Evolutionary conservation across 2,113 vertebrate species (phyloP).

Genomic region (Eonycteris spelaea): DNA sequence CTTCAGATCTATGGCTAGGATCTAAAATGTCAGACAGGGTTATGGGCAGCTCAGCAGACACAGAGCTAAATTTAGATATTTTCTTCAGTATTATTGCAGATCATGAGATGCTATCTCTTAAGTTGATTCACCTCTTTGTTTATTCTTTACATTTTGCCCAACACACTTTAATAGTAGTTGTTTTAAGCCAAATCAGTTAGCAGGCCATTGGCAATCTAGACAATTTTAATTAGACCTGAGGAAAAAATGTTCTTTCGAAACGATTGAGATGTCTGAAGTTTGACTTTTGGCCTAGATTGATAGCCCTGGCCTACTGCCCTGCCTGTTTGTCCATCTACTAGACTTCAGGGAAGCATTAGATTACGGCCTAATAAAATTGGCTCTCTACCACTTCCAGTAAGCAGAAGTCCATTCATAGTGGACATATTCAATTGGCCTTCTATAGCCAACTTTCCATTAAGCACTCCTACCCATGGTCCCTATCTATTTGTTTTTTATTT

Average conservation of each 20-base stretch:
- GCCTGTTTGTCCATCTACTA: not conserved
- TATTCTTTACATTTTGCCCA: not conserved
- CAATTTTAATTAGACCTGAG: constrained; percentile 33
- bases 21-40: not conserved
- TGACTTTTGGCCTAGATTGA: not conserved
- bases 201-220: not conserved
- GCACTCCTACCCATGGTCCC: not conserved
- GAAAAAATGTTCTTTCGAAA: not conserved
- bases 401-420: not conserved
- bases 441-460: not conserved
- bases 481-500: too few species aligned
- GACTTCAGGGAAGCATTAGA: not conserved
- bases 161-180: not conserved
- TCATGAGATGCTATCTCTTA: not conserved
- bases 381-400: not conserved
- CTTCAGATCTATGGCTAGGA: constrained; percentile 14
- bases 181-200: constrained; percentile 24
- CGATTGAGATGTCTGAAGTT: not conserved
- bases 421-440: not conserved
- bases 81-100: not conserved
- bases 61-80: not conserved
- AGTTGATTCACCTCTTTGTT: not conserved
- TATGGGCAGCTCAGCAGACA: not conserved
- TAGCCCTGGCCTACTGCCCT: not conserved
- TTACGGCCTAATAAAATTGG: not conserved